Evolutionary conservation across 2,888 invertebrate genomes (phyloP).

Genomic region (Sisyra nigra): DNA sequence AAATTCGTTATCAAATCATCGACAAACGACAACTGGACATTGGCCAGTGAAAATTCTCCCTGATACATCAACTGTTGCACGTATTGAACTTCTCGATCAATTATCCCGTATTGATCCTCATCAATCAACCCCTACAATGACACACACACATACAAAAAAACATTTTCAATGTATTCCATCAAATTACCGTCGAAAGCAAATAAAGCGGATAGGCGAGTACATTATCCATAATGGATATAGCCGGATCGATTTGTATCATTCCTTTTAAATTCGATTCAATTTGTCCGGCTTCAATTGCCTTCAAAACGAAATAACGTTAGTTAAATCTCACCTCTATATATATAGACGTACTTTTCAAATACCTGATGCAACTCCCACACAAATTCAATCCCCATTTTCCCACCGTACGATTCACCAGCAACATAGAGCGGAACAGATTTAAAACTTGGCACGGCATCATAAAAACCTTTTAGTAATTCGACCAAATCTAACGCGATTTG

Average conservation of each 20-base stretch:
- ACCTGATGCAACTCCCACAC: conserved; percentile 21
- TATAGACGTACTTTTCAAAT: not conserved
- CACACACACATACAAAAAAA: not conserved
- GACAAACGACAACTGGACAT: too few relatives aligned
- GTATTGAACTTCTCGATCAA: conserved; percentile 1
- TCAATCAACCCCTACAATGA: not conserved
- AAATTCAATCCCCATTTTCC: conserved; percentile 47
- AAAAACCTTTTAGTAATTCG: conserved; percentile 30
- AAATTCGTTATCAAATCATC: too few relatives aligned
- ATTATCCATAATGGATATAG: conserved; percentile 58
- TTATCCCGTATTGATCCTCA: not conserved
- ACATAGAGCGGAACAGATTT: conserved; percentile 37
- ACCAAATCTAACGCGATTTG: conserved; percentile 43
- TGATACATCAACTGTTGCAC: not conserved
- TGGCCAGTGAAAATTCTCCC: not conserved
- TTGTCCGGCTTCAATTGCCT: conserved; percentile 45
- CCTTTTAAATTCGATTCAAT: conserved; percentile 53
- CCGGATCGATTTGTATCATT: conserved; percentile 65
- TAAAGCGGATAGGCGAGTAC: not conserved
- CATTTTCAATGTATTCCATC: not conserved
- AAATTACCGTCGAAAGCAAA: not conserved
- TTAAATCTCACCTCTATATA: not conserved
- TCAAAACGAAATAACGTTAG: conserved; percentile 10
- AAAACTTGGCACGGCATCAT: conserved; percentile 32
- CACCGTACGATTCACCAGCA: conserved; percentile 47